A percentile compares a stretch with the other conserved stretches of the same genome.
phyloP scores from a whole-genome alignment of 2,888 invertebrate genomes.

The Lepidocyrtinus sp. region DNA sequence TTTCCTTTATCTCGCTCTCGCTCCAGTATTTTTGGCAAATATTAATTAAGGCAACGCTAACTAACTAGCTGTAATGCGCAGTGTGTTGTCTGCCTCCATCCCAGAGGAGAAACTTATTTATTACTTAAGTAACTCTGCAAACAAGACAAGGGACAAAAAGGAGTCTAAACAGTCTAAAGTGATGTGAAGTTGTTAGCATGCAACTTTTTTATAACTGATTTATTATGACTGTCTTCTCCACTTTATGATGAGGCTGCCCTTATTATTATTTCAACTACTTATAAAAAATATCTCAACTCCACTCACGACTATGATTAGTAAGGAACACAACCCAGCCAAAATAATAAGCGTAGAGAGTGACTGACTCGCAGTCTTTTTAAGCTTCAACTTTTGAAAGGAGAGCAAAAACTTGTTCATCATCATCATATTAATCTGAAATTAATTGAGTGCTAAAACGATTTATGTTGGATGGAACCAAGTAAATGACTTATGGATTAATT shows the following conservation, averaged over 20 bases:
- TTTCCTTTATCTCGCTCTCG: conserved; percentile 2
- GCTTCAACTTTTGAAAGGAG: conserved; percentile 37
- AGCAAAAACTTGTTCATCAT: conserved; percentile 63
- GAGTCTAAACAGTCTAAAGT: background rate
- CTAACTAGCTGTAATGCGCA: conserved; percentile 55
- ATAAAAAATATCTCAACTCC: conserved; percentile 17
- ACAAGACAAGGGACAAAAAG: conserved; percentile 27
- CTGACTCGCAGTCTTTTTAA: no score
- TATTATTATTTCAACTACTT: conserved; percentile 43
- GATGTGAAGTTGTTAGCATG: background rate
- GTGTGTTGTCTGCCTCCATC: background rate
- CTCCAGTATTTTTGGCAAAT: conserved; percentile 40
- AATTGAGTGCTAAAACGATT: conserved; percentile 70
- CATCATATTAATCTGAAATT: conserved; percentile 70
- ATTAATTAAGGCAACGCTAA: conserved; percentile 59
- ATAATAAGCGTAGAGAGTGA: conserved; percentile 17
- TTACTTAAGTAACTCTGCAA: conserved; percentile 44
- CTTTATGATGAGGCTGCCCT: conserved; percentile 54
- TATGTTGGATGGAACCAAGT: conserved; percentile 64
- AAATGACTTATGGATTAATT: conserved; percentile 70
- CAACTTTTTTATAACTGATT: conserved; percentile 20
- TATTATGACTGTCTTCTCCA: conserved; percentile 56
- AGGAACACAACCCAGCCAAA: background rate
- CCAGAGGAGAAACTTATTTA: background rate
- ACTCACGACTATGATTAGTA: conserved; percentile 19